These are phyloP conservation scores for Sphyrna mokarran DNA, from an alignment of 2,113 vertebrate genomes.

Conservation along the genomic window DNA sequence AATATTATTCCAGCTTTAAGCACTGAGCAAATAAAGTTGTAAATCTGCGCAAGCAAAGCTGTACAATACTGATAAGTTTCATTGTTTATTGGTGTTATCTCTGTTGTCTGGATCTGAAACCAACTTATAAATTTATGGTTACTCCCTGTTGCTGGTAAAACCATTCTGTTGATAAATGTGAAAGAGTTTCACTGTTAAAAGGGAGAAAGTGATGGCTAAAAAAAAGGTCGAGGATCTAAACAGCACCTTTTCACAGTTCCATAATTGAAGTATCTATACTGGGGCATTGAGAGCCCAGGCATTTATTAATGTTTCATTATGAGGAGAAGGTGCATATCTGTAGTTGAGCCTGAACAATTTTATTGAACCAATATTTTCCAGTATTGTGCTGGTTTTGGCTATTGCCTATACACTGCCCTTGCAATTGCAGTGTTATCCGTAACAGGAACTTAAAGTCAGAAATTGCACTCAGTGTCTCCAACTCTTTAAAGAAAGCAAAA, in stretches of 20 bases:
- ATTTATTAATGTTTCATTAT: background rate
- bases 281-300: background rate
- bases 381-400: background rate
- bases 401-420: background rate
- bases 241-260: background rate
- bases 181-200: background rate
- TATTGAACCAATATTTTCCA: background rate
- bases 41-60: background rate
- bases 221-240: background rate
- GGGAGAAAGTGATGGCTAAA: background rate
- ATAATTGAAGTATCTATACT: background rate
- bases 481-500: background rate
- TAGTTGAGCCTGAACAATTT: background rate
- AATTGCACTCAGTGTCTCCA: background rate
- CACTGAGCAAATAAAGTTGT: background rate
- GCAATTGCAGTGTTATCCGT: background rate
- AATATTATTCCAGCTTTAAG: background rate
- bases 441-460: background rate
- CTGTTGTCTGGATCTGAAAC: background rate
- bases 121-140: background rate
- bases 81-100: background rate
- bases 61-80: background rate
- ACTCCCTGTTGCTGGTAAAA: background rate
- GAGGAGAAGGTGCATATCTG: background rate
- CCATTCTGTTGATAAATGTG: background rate